Conservation (phyloP, 2,888 invertebrate genomes). For the Andrena flavipes region DNA sequence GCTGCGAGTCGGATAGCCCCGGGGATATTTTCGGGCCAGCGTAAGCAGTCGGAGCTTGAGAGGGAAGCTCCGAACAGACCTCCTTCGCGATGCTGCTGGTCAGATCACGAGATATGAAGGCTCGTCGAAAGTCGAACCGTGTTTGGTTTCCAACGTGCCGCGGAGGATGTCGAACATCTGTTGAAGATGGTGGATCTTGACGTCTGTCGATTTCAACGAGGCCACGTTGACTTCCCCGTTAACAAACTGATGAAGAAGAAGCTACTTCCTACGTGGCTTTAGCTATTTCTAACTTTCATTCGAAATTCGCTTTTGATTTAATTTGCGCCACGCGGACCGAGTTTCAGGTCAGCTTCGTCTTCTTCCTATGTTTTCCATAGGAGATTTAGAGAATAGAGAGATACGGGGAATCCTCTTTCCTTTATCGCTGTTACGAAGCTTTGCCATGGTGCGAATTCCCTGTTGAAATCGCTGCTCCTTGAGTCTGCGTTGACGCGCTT, state of each 20-base stretch:
- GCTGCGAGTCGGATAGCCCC: constrained; percentile 46
- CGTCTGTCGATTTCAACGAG: background rate
- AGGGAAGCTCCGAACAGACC: background rate
- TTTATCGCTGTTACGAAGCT: background rate
- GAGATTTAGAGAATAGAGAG: background rate
- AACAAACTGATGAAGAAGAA: background rate
- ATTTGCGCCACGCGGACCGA: background rate
- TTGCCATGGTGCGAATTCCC: background rate
- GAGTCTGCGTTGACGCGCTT: constrained; percentile 12
- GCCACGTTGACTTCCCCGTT: background rate
- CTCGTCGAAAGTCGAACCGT: constrained; percentile 27
- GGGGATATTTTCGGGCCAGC: constrained; percentile 49
- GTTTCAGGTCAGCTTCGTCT: too few species aligned
- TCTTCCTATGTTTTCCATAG: too few species aligned
- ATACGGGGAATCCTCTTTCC: background rate
- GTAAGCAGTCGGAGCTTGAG: constrained; percentile 27
- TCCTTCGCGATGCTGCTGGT: background rate
- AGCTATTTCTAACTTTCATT: background rate
- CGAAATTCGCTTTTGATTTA: background rate
- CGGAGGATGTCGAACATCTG: background rate
- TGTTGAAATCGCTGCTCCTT: constrained; percentile 2
- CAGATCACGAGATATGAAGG: constrained; percentile 40
- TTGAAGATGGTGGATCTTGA: background rate
- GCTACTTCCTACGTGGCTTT: too few species aligned
- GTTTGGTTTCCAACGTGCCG: background rate